Conservation (phyloP, 2,888 invertebrate species). For the Netelia melanura region DNA sequence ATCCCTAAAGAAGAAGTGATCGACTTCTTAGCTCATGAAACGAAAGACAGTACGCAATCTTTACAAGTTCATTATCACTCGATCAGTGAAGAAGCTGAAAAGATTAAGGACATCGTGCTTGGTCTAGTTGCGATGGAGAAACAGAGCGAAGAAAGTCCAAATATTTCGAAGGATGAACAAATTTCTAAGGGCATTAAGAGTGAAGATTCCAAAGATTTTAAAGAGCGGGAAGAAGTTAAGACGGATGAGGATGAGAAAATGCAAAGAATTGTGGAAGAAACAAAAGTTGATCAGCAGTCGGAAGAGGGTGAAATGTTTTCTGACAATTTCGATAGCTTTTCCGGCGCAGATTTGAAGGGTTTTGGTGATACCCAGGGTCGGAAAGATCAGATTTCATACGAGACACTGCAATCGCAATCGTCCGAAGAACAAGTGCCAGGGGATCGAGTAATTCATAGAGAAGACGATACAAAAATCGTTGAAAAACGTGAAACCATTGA, state of each 20-base stretch:
- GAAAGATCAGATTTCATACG: constrained; percentile 49
- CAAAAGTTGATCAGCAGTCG: constrained; percentile 28
- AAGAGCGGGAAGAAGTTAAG: constrained; percentile 23
- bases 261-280: constrained; percentile 4
- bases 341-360: constrained; percentile 23
- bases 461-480: not conserved
- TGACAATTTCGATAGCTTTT: constrained; percentile 62
- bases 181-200: constrained; percentile 3
- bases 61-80: constrained; percentile 28
- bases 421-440: constrained; percentile 45
- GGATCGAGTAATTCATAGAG: not conserved
- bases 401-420: constrained; percentile 46
- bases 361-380: constrained; percentile 10
- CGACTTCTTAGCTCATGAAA: constrained; percentile 48
- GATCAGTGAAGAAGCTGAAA: constrained; percentile 16
- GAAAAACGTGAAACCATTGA: not conserved
- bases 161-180: constrained; percentile 55
- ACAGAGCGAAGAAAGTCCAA: constrained; percentile 52
- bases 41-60: constrained; percentile 42
- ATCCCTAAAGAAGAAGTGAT: constrained; percentile 31
- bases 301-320: constrained; percentile 58
- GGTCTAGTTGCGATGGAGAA: constrained; percentile 33
- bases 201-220: constrained; percentile 13
- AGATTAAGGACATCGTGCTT: constrained; percentile 23
- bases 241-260: constrained; percentile 19